Evolutionary conservation across 2,113 vertebrate genomes (phyloP), one percentile per base, ranked within the genome.

Genomic region (Tautogolabrus adspersus): DNA sequence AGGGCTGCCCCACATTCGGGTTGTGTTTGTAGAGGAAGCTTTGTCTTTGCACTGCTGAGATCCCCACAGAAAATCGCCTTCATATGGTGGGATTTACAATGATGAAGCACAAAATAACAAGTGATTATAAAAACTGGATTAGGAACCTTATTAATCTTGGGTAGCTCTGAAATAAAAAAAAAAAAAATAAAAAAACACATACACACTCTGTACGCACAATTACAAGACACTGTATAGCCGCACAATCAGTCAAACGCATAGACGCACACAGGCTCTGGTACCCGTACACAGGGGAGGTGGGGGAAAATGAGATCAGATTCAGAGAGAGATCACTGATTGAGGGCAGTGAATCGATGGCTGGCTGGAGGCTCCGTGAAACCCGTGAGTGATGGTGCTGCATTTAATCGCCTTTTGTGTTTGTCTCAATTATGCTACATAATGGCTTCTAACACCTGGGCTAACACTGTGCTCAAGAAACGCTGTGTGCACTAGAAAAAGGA

Each of bases 301-400:
- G 44, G 80, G 74, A 52, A 81, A 88, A 87, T 90, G 84, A 93
- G 91, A 93, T 91, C 89, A 86, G 87, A 92, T 88, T 90, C 82
- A 79, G 86, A 85, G 90, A 93, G 91, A 93, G 93, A 94, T 94
- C 91, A 92, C 92, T 94, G 93, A 94, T 94, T 94, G 92, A 93
- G 93, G 92, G 92, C 92, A 94, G 88, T 84, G 90, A 94, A 94
- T 95, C 92, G 87, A 94, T 94, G 88, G 90, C 74, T 90, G 87
- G 91, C 89, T 84, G 74, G 87, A 89, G 90, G 93, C 90, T 87
- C 85, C 18, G 79, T 86, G 87, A 84, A 92, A 87, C 88, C 82
- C 51, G 74, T 92, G 92, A 94, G 87, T 87, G 92, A 93, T 92
- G 91, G 91, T 88, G 84, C 91, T 88, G 88, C 91, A 92, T 94